Base-by-base conservation (phyloP, 2,797 vertebrate species). In the Scolopax bukidnonensis region DNA sequence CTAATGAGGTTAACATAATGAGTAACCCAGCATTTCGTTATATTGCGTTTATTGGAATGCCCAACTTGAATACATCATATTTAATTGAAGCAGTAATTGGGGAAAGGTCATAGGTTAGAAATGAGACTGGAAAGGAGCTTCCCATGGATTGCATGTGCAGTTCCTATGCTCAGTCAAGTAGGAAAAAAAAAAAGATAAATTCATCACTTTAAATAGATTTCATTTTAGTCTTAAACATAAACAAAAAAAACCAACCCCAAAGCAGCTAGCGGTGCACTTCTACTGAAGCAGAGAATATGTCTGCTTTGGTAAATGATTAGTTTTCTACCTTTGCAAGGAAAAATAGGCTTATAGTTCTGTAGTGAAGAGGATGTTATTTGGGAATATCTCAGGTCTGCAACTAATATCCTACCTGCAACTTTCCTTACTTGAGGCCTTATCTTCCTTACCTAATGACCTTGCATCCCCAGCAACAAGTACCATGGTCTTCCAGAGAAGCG, bases 1-100 rank as follows among this genome's bases (percentile, higher is more conserved):
- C 47, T 95, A 94, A 96, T 97, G 84, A 94, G 68, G 81, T 96
- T 96, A 91, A 95, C 79, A 83, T 95, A 93, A 95, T 93, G 74
- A 96, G 57, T 84, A 95, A 93, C 91, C 81, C 53, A 88, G 74
- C 30, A 90, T 96, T 97, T 97, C 68, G 92, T 96, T 95, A 93
- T 85, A 70, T 87, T 90, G 45, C 15, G 3, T 95, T 95, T 96
- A 89, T 96, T 92, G 96, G 70, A 91, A 94, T 92, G 84, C 25
- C 27, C 17, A 81, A 73, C 65, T 95, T 91, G 43, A 94, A 74
- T 84, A 94, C 45, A 82, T 91, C 53, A 23, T 95, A 80, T 91
- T 96, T 96, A 96, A 95, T 83, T 96, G 67, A 96, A 96, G 92
- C 32, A 75, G 20, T 81, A 96, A 85, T 48, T 94, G 76, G 63